Percentiles rank a stretch among this genome's conserved stretches.
Conservation (phyloP, 2,888 invertebrate species). For the Phyto melanocephala region DNA sequence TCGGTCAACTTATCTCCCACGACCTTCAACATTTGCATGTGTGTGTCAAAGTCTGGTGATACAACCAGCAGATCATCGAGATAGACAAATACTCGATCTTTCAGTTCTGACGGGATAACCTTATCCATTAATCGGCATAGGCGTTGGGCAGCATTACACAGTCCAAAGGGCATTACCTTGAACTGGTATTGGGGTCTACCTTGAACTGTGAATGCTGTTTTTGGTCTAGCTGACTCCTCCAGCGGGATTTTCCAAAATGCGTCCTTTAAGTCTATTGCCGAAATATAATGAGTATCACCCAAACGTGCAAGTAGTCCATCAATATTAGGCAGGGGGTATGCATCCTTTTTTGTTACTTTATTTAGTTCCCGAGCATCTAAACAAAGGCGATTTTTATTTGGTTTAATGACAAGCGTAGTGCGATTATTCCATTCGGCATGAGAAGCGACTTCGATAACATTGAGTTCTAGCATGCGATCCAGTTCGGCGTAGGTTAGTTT, state of each 20-base stretch:
- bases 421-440: no score
- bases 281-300: no score
- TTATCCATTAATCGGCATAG: background rate
- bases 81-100: conserved; percentile 19
- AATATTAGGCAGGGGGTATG: no score
- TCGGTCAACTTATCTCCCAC: background rate
- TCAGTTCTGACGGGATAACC: background rate
- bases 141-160: no score
- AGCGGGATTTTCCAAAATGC: conserved; percentile 3
- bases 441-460: background rate
- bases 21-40: background rate
- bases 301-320: no score
- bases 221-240: background rate
- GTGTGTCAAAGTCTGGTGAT: background rate
- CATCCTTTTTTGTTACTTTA: no score
- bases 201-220: no score
- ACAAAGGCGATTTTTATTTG: background rate
- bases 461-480: background rate
- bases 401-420: no score
- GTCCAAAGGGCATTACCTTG: no score
- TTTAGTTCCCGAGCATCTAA: no score
- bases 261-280: no score
- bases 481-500: background rate
- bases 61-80: background rate
- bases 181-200: no score